Conservation (phyloP, 53 echinoderm and acorn worm species). For the Echinometra lucunter region DNA sequence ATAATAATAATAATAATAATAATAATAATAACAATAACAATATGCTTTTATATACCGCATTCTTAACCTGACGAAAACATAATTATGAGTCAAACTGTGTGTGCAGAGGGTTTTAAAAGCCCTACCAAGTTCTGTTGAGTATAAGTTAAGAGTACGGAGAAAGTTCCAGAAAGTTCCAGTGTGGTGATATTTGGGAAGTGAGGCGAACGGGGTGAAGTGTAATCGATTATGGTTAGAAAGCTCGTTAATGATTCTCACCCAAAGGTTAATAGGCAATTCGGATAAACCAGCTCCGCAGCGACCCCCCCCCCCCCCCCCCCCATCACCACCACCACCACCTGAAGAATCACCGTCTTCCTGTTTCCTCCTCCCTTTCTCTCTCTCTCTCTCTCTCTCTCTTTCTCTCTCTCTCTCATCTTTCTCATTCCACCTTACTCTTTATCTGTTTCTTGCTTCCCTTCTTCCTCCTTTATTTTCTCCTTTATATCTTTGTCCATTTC, state of each 20-base stretch:
- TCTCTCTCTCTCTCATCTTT: no score
- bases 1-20: no score
- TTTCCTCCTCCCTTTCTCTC: no score
- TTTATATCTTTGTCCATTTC: no score
- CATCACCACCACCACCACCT: background rate
- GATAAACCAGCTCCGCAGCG: background rate
- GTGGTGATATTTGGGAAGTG: background rate
- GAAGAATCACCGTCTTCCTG: no score
- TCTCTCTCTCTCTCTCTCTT: no score
- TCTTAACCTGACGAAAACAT: no score
- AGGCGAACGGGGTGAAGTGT: background rate
- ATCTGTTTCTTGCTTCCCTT: background rate
- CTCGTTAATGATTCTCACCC: background rate
- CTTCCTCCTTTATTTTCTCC: background rate
- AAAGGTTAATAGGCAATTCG: slow-evolving; percentile 39
- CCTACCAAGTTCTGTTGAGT: no score
- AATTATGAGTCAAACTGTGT: no score
- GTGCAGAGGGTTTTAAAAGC: no score
- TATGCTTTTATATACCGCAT: no score
- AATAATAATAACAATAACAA: no score
- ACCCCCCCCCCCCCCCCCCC: background rate
- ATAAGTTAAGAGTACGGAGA: background rate
- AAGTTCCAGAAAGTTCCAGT: background rate
- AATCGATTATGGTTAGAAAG: background rate
- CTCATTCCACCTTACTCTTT: background rate